phyloP scores from a whole-genome alignment of 2,113 vertebrate species.

The Fregata magnificens region DNA sequence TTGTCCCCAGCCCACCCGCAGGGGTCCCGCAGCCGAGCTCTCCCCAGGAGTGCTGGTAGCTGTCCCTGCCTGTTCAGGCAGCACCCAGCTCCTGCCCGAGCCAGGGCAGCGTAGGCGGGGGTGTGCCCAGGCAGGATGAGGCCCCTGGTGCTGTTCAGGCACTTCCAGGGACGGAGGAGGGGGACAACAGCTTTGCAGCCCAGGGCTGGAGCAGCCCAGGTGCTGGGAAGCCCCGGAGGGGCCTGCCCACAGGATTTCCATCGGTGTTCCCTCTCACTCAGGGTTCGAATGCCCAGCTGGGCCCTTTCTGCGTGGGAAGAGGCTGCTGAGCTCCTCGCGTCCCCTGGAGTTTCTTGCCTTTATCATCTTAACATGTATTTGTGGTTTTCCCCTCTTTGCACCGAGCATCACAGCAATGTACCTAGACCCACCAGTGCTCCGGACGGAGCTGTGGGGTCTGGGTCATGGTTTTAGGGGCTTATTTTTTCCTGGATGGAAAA shows the following conservation, averaged over 20 bases:
- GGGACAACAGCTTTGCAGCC: neutral
- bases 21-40: neutral
- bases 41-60: neutral
- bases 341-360: no score
- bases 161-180: fast-evolving
- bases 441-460: fast-evolving
- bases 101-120: neutral
- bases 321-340: fast-evolving
- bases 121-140: neutral
- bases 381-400: no score
- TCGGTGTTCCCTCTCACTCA: fast-evolving
- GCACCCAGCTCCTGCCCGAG: neutral
- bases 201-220: neutral
- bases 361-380: fast-evolving
- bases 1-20: neutral
- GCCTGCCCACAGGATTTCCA: neutral
- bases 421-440: neutral
- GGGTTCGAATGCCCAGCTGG: neutral
- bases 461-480: fast-evolving
- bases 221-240: neutral
- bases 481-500: neutral
- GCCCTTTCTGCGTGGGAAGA: neutral
- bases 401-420: fast-evolving
- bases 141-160: neutral
- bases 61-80: neutral